These are phyloP conservation scores for Eristalinus sepulchralis DNA, from an alignment of 2,888 invertebrate genomes.

Conservation along the genomic window DNA sequence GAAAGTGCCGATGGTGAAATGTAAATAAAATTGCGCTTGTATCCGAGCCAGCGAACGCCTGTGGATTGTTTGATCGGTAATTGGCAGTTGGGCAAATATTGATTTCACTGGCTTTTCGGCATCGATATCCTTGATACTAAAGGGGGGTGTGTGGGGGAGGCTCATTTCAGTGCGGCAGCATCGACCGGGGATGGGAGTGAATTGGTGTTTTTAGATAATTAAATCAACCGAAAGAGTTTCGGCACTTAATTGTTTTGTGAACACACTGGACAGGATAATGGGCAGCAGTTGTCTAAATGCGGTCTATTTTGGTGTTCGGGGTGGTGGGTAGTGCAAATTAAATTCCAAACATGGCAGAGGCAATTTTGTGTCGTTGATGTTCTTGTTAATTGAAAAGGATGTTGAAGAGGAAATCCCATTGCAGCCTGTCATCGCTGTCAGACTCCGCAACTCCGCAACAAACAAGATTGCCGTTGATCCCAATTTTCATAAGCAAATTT, in stretches of 20 bases:
- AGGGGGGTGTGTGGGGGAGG: neutral
- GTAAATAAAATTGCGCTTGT: conserved; percentile 28
- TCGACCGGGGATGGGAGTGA: neutral
- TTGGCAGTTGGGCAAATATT: conserved; percentile 25
- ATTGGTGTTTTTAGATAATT: neutral
- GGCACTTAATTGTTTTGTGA: neutral
- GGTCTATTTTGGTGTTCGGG: too few species aligned
- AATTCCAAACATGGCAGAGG: neutral
- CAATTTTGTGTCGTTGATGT: too few species aligned
- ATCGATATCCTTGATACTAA: neutral
- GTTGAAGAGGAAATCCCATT: too few species aligned
- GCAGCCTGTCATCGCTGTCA: too few species aligned
- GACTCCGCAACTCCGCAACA: too few species aligned
- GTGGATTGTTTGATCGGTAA: conserved; percentile 27
- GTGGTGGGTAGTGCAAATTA: too few species aligned
- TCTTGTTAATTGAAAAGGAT: too few species aligned
- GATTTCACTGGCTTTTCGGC: neutral
- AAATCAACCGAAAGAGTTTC: neutral
- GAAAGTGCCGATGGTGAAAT: conserved; percentile 29
- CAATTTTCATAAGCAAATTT: too few species aligned
- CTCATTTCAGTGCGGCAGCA: neutral
- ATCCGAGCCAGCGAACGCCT: neutral
- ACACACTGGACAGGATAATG: neutral
- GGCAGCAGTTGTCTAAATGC: too few species aligned
- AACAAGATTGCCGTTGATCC: too few species aligned